These are phyloP conservation scores for Micromesistius poutassou DNA, from an alignment of 2,797 vertebrate genomes.

Conservation along the genomic window DNA sequence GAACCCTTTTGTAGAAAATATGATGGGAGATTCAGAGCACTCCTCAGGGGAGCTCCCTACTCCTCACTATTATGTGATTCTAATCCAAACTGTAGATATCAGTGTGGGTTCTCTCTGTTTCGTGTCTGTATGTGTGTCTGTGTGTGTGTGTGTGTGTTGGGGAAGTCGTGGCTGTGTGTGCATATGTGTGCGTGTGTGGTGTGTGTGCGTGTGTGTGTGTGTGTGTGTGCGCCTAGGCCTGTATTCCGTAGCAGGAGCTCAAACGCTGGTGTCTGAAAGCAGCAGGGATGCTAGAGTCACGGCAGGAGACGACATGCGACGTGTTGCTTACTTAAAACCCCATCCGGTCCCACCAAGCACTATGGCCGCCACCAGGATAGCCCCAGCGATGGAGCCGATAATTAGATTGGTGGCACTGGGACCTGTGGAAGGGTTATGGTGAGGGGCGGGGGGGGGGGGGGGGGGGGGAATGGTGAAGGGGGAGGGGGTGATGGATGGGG, in stretches of 20 bases:
- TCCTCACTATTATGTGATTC: neutral
- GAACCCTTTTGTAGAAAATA: neutral
- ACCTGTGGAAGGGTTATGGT: conserved; percentile 90
- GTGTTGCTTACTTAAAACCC: conserved; percentile 99
- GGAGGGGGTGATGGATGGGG: neutral
- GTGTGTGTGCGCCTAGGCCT: conserved; percentile 32
- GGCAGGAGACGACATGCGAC: conserved; percentile 80
- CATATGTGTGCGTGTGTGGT: neutral
- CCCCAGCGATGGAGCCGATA: conserved; percentile 99
- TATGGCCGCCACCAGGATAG: conserved; percentile 99
- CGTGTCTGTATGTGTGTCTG: neutral
- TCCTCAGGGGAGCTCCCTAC: neutral
- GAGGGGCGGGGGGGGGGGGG: too few species aligned
- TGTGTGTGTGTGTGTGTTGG: neutral
- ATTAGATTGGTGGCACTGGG: conserved; percentile 99
- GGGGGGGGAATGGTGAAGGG: neutral
- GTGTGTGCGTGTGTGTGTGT: conserved; percentile 1
- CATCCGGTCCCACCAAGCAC: conserved; percentile 99
- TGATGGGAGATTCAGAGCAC: neutral
- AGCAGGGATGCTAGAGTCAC: conserved; percentile 86
- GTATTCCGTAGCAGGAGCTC: conserved; percentile 92
- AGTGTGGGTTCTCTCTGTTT: neutral
- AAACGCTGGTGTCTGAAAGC: conserved; percentile 88
- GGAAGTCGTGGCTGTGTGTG: neutral
- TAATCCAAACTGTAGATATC: neutral